Percentiles rank a stretch among this genome's conserved stretches.
These are phyloP conservation scores for Brachypalpus laphriformis DNA, from an alignment of 2,888 invertebrate species.

Conservation along the genomic window DNA sequence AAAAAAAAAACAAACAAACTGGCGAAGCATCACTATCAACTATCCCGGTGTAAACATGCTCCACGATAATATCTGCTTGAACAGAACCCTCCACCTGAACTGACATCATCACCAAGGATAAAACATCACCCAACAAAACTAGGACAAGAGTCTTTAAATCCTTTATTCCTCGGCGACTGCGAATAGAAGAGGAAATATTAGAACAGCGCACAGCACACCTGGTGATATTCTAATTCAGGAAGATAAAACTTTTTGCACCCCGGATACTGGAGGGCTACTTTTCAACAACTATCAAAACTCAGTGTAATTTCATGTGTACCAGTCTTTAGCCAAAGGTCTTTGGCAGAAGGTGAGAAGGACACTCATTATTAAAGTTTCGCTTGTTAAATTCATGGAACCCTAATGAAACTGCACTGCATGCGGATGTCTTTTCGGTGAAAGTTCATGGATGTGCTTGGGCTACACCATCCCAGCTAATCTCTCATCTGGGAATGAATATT, in stretches of 20 bases:
- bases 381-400: conserved; percentile 31
- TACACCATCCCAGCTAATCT: not conserved
- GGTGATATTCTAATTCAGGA: conserved; percentile 18
- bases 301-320: not conserved
- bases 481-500: conserved; percentile 18
- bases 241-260: conserved; percentile 16
- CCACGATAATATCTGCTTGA: not conserved
- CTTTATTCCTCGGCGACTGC: not conserved
- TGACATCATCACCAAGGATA: not conserved
- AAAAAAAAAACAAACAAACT: not conserved
- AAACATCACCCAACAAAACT: conserved; percentile 13
- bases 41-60: not conserved
- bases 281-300: not conserved
- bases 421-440: conserved; percentile 24
- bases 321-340: conserved; percentile 15
- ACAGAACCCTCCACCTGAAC: not conserved
- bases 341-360: conserved; percentile 1
- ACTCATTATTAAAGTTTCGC: conserved; percentile 56
- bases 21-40: not conserved
- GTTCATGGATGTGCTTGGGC: not conserved
- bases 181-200: not conserved
- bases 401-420: conserved; percentile 50
- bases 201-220: conserved; percentile 7
- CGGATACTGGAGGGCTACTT: not conserved
- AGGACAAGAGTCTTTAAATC: conserved; percentile 38